Evolutionary conservation across 2,888 invertebrate genomes (phyloP).

Genomic region (Myopa testacea): DNA sequence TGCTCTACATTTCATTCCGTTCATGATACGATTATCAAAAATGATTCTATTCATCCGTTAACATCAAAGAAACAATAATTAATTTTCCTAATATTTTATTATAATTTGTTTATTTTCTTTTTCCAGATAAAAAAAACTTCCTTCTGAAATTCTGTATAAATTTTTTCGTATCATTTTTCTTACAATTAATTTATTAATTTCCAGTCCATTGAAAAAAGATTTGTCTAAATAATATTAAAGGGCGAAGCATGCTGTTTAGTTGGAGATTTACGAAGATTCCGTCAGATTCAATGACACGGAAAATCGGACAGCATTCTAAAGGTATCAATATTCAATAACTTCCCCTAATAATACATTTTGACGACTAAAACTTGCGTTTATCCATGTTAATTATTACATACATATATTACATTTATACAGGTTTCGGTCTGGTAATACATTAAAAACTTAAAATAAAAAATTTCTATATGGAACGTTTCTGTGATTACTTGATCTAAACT

Average conservation of each 20-base stretch:
- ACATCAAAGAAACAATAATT: not conserved
- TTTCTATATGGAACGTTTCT: constrained; percentile 19
- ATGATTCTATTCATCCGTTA: too few relatives aligned
- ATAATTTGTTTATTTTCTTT: not conserved
- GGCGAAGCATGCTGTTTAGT: too few relatives aligned
- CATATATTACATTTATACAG: constrained; percentile 10
- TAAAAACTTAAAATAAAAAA: constrained; percentile 16
- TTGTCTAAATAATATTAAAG: too few relatives aligned
- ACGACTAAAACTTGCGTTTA: not conserved
- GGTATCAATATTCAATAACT: not conserved
- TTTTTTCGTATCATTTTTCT: too few relatives aligned
- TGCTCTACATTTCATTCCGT: too few relatives aligned
- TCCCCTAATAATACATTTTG: too few relatives aligned
- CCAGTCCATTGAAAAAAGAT: too few relatives aligned
- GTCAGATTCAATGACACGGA: too few relatives aligned
- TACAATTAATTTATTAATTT: too few relatives aligned
- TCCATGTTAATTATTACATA: not conserved
- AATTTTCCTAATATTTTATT: not conserved
- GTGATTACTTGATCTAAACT: not conserved
- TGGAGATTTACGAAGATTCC: too few relatives aligned
- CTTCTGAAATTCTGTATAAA: not conserved
- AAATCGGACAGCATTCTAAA: not conserved
- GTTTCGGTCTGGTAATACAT: constrained; percentile 14
- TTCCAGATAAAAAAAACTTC: constrained; percentile 13
- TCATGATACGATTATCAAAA: too few relatives aligned